phyloP scores from a whole-genome alignment of 2,113 vertebrate genomes.

The Sceloporus tristichus region DNA sequence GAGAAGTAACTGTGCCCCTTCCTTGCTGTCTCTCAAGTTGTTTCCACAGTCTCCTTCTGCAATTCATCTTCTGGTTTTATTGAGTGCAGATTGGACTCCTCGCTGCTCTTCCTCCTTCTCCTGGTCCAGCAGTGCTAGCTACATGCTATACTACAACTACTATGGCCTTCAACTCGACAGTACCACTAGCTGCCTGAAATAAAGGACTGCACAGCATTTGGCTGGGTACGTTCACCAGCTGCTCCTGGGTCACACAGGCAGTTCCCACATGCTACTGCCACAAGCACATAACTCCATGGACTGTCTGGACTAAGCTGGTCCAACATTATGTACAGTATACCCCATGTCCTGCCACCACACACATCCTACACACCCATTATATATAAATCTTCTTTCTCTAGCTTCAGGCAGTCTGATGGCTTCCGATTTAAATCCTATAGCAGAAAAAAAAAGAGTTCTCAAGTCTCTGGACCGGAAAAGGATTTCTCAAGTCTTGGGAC shows the following conservation, averaged over 20 bases:
- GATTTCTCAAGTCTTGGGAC: too few relatives aligned
- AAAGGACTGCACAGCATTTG: background rate
- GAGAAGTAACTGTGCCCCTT: background rate
- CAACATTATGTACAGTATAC: background rate
- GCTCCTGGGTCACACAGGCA: background rate
- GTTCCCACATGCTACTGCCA: too few relatives aligned
- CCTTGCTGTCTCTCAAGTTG: background rate
- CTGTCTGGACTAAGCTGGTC: background rate
- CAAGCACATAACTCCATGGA: too few relatives aligned
- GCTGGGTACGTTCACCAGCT: background rate
- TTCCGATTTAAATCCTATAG: too few relatives aligned
- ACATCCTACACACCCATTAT: too few relatives aligned
- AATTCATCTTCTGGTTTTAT: background rate
- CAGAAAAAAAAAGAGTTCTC: too few relatives aligned
- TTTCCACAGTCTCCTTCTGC: background rate
- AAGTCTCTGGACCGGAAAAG: too few relatives aligned
- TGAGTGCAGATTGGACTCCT: background rate
- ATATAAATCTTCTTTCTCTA: too few relatives aligned
- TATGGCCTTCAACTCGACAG: background rate
- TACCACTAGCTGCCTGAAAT: background rate
- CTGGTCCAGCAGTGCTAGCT: background rate
- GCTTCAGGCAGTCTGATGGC: background rate
- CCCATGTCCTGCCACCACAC: too few relatives aligned
- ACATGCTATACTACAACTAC: background rate
- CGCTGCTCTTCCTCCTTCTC: too few relatives aligned